Percentiles rank a stretch among this genome's conserved stretches.
Conservation (phyloP, 2,797 vertebrate genomes). For the Oceanodroma leucorhoa region DNA sequence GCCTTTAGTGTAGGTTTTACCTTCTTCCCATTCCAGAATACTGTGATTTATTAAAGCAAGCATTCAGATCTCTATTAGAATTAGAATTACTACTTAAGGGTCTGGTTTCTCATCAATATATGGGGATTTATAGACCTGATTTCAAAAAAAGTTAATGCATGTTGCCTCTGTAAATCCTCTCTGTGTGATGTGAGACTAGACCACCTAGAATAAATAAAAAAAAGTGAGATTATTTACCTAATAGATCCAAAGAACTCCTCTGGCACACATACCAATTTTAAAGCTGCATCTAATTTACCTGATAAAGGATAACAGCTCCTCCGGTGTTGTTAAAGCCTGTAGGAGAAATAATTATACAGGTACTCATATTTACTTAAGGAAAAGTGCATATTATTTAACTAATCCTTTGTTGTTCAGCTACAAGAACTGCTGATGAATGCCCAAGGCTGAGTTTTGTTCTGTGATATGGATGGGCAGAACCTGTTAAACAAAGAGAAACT, state of each 20-base stretch:
- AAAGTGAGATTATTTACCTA: neutral
- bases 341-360: constrained; percentile 38
- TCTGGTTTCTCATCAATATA: neutral
- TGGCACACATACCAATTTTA: constrained; percentile 2
- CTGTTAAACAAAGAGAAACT: neutral
- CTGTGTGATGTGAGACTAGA: neutral
- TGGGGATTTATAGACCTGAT: constrained; percentile 12
- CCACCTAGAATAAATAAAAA: neutral
- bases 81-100: constrained; percentile 9
- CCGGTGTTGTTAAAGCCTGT: constrained; percentile 8
- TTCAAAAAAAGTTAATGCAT: neutral
- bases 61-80: constrained; percentile 7
- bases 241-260: constrained; percentile 16
- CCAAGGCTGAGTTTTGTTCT: neutral
- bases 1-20: neutral
- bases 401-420: constrained; percentile 18
- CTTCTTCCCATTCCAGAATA: neutral
- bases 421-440: neutral
- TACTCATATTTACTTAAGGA: constrained; percentile 45
- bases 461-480: neutral
- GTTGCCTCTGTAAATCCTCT: neutral
- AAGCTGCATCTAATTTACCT: constrained; percentile 28
- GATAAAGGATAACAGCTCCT: constrained; percentile 34
- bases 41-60: constrained; percentile 1
- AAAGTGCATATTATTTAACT: constrained; percentile 11